Percentiles rank a stretch among this genome's conserved stretches.
Evolutionary conservation across 2,888 invertebrate species (phyloP).

Genomic region (Orchesellides sinensis): DNA sequence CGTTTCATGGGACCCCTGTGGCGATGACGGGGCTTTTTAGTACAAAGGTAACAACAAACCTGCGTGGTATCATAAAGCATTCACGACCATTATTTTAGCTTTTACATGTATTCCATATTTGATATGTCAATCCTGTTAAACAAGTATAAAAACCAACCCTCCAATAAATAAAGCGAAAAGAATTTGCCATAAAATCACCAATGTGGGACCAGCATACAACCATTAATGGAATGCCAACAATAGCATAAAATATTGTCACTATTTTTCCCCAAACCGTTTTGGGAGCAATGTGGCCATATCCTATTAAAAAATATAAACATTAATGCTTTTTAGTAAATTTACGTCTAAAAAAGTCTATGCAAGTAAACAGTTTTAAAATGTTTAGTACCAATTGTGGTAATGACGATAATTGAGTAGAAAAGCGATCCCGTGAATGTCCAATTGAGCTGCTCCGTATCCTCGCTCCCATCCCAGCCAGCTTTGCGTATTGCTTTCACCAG

Average conservation of each 20-base stretch:
- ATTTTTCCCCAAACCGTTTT: slow-evolving; percentile 96
- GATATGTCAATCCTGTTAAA: background rate
- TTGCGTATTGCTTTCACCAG: slow-evolving; percentile 90
- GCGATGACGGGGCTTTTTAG: slow-evolving; percentile 83
- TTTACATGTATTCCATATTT: background rate
- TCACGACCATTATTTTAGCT: no score
- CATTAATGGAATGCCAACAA: slow-evolving; percentile 96
- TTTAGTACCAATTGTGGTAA: slow-evolving; percentile 92
- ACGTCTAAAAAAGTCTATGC: background rate
- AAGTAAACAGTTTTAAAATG: background rate
- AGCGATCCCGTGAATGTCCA: slow-evolving; percentile 94
- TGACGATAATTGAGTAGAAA: slow-evolving; percentile 95
- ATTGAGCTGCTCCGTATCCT: slow-evolving; percentile 80
- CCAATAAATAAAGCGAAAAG: slow-evolving; percentile 95
- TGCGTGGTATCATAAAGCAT: no score
- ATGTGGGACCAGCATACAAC: slow-evolving; percentile 92
- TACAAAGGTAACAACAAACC: slow-evolving; percentile 93
- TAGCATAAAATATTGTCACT: slow-evolving; percentile 96
- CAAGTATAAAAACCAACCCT: slow-evolving; percentile 77
- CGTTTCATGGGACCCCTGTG: slow-evolving; percentile 65
- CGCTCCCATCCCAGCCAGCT: slow-evolving; percentile 90
- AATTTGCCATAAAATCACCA: slow-evolving; percentile 95
- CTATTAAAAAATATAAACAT: slow-evolving; percentile 80
- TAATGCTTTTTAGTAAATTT: background rate
- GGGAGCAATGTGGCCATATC: slow-evolving; percentile 96